Conservation (phyloP, 2,797 vertebrate genomes). For the Champsocephalus gunnari region DNA sequence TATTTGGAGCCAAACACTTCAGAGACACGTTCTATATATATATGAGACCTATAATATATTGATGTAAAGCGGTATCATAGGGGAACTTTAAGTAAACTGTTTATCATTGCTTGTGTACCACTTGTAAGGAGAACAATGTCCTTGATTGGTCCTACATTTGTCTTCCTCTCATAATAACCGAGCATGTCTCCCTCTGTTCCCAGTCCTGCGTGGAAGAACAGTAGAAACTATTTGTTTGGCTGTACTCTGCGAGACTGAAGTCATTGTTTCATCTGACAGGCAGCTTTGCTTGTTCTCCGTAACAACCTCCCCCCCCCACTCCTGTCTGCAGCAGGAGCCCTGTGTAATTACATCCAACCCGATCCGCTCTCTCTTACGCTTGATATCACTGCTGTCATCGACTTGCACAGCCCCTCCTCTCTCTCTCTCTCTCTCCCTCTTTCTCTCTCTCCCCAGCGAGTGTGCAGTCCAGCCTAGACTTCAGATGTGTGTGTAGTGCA, state of each 20-base stretch:
- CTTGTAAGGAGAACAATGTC: slow-evolving; percentile 5
- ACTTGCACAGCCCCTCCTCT: slow-evolving; percentile 61
- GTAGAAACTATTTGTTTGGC: slow-evolving; percentile 51
- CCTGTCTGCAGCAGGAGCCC: slow-evolving; percentile 70
- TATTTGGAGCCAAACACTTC: too few species aligned
- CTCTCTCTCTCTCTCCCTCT: slow-evolving; percentile 23
- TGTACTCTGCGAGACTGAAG: slow-evolving; percentile 44
- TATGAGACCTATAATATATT: too few species aligned
- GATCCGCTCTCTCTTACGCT: slow-evolving; percentile 65
- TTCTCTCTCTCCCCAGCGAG: slow-evolving; percentile 35
- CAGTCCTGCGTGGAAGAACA: slow-evolving; percentile 17
- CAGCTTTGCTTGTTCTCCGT: slow-evolving; percentile 58
- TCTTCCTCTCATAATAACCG: slow-evolving; percentile 23
- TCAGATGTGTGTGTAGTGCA: slow-evolving; percentile 55
- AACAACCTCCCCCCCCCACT: slow-evolving; percentile 33
- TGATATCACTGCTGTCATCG: slow-evolving; percentile 80
- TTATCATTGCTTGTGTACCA: neutral
- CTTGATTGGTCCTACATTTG: slow-evolving; percentile 28
- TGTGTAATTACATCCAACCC: slow-evolving; percentile 78
- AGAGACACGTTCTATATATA: too few species aligned
- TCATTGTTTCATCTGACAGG: slow-evolving; percentile 69
- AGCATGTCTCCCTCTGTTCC: slow-evolving; percentile 14
- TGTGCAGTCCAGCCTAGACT: slow-evolving; percentile 60
- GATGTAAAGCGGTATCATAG: too few species aligned
- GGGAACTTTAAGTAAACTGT: neutral